Conservation (phyloP, 2,797 vertebrate species). For the Oceanodroma leucorhoa region DNA sequence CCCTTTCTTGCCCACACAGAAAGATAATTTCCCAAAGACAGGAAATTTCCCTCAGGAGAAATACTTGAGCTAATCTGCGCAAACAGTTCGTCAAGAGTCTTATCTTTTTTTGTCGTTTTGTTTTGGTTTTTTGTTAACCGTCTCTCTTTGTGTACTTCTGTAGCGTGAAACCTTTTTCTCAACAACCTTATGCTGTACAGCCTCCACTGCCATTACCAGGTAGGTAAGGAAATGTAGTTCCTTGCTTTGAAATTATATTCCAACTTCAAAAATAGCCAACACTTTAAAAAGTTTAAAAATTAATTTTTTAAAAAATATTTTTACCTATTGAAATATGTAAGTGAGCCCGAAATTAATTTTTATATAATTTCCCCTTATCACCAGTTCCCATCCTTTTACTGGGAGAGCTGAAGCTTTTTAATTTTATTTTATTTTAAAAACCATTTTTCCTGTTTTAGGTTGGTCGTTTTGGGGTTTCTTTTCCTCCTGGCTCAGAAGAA, state of each 20-base stretch:
- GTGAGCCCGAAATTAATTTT: neutral
- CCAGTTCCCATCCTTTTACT: neutral
- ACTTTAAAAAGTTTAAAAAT: neutral
- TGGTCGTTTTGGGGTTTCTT: neutral
- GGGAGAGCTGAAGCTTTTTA: neutral
- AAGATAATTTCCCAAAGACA: neutral
- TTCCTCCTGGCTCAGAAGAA: neutral
- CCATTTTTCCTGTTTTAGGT: neutral
- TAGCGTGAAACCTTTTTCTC: constrained; percentile 96
- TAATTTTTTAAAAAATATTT: neutral
- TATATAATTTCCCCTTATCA: neutral
- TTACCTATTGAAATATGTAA: neutral
- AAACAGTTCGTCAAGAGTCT: neutral
- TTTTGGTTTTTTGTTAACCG: neutral
- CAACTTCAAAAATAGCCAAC: neutral
- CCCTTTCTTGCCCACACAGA: neutral
- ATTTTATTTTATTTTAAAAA: neutral
- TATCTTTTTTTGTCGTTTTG: neutral
- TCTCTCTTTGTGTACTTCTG: constrained; percentile 47
- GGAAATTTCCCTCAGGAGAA: neutral
- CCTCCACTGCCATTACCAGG: constrained; percentile 87
- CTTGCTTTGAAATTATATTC: neutral
- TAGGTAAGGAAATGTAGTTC: constrained; percentile 60
- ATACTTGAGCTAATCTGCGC: neutral
- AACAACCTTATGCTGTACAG: constrained; percentile 90